These are phyloP conservation scores for Sardina pilchardus DNA, from an alignment of 2,113 vertebrate genomes.

Conservation along the genomic window DNA sequence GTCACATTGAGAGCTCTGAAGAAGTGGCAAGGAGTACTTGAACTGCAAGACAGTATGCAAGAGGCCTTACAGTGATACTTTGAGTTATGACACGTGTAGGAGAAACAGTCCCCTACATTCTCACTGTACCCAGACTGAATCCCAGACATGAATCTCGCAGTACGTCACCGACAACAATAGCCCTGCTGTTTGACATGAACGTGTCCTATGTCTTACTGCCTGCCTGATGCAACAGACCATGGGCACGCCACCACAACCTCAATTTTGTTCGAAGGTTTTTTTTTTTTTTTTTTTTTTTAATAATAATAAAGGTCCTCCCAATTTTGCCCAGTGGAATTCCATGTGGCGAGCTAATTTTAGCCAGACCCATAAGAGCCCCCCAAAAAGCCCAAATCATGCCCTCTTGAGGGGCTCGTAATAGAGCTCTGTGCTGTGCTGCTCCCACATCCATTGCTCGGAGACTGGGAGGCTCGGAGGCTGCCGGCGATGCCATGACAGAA, in stretches of 20 bases:
- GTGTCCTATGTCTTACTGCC: neutral
- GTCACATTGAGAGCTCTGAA: neutral
- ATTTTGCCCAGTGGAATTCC: neutral
- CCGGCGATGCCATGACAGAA: neutral
- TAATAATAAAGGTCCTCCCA: neutral
- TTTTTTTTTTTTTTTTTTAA: neutral
- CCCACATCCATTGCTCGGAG: neutral
- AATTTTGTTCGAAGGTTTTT: neutral
- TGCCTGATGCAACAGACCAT: neutral
- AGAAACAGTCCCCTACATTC: neutral
- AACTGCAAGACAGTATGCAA: neutral
- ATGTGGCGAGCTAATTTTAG: neutral
- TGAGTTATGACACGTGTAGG: neutral
- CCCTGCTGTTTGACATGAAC: neutral
- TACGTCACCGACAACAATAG: neutral
- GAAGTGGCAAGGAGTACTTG: neutral
- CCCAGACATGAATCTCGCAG: slow-evolving; percentile 3
- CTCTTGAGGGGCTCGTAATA: neutral
- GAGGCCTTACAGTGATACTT: neutral
- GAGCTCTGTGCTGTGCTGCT: neutral
- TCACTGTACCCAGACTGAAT: neutral
- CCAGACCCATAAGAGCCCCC: neutral
- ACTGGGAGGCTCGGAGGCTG: neutral
- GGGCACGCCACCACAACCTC: neutral
- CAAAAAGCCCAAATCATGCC: neutral